Base-by-base conservation (phyloP, 2,113 vertebrate species). In the Zootoca vivipara region DNA sequence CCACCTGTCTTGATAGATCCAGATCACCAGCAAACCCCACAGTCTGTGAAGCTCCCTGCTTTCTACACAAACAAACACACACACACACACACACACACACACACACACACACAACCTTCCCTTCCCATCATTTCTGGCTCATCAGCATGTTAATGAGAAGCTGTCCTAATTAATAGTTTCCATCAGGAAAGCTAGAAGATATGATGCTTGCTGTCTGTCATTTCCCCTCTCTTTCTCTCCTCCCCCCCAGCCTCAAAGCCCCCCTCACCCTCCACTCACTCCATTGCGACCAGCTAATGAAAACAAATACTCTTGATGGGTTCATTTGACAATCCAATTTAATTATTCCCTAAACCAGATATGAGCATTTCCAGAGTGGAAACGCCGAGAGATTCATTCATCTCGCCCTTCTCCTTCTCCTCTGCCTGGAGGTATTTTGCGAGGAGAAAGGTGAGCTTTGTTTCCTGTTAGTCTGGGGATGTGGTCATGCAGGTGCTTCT, bases 251-350 rank as follows among this genome's bases (percentile, higher is more conserved):
- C 83, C 35, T 52, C 42, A 67, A 42, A 42, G 26, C 2, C 8
- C 4, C 24, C 82, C 78, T 70, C 18, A 20, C 78, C 89, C 86
- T 33, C 46, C 79, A 46, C 35, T 73, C 62, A 72, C 26, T 15
- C 24, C 85, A 26, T 3, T 9, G 33, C 2, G 4, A 67, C 28
- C 70, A 20, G n/a, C 83, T 90, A 91, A 92, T 93, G 91, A 86
- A 91, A 92, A 93, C 85, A 89, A 91, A 90, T 89, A 78, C 83
- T 82, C 88, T 20, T 85, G 78, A 90, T 79, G 83, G 89, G 90
- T 87, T 93, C 88, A 91, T 93, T 89, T 92, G 92, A 88, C 88
- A 86, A 86, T 67, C 83, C 87, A 92, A 92, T 93, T 92, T 92
- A 93, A 93, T 93, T 93, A 93, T 90, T 87, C 85, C 82, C 33